Evolutionary conservation across 2,888 invertebrate genomes (phyloP), one percentile per base, ranked within the genome.

Genomic region (Trichacis sp.): DNA sequence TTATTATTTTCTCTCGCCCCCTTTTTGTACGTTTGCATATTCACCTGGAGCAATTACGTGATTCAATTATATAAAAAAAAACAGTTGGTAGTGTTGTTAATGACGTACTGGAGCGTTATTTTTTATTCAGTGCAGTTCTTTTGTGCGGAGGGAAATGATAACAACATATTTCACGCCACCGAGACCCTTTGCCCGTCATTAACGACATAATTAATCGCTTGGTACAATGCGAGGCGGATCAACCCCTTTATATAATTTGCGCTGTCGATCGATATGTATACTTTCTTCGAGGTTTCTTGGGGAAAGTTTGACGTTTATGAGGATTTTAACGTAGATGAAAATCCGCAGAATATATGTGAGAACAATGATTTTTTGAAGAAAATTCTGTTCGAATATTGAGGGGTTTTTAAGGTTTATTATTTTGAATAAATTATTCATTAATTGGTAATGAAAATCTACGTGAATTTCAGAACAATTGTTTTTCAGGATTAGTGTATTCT

Each of bases 241-340:
- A 46, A 61, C 8, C n/a, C n/a, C 33, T 33, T 33, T 33, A n/a
- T 33, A 33, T n/a, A 11, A 2, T 33, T 11, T 6, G 33, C 33
- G 33, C n/a, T 33, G n/a, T 3, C 11, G 33, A n/a, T n/a, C 33
- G 33, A 11, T 33, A n/a, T n/a, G n/a, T 11, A 33, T n/a, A 11
- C n/a, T 33, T 11, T 33, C 33, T 76, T 77, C 80, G 81, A 80
- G 81, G 79, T 81, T 80, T 74, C 75, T 24, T 24, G 24, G 24
- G 24, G 4, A 8, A 24, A 45, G 17, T 48, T 4, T 29, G 50
- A 45, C 58, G 62, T 45, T 24, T 24, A 8, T 8, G 24, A 8
- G 56, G 48, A 42, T 56, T 60, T 61, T 48, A 49, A 20, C 43
- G 14, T 48, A 53, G 64, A 61, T 59, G 66, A 55, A 52, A 60